Evolutionary conservation across 2,797 vertebrate genomes (phyloP).

Genomic region (Phrynocephalus forsythii): DNA sequence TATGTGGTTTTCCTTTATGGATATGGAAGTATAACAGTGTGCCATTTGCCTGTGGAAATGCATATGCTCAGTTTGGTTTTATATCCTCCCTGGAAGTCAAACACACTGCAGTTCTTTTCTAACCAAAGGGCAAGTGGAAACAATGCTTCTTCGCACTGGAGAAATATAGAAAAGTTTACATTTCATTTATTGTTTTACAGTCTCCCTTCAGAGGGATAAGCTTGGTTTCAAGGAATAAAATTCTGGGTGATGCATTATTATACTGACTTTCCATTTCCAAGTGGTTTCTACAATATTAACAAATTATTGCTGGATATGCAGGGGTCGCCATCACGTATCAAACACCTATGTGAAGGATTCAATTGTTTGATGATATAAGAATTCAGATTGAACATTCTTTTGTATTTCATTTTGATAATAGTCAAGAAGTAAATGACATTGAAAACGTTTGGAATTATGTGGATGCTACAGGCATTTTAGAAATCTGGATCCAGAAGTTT

Average conservation of each 20-base stretch:
- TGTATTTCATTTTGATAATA: background rate
- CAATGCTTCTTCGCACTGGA: background rate
- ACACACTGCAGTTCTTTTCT: background rate
- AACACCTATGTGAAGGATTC: background rate
- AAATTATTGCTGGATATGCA: background rate
- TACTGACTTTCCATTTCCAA: slow-evolving; percentile 6
- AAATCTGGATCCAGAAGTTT: slow-evolving; percentile 9
- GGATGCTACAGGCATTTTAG: background rate
- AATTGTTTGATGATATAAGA: background rate
- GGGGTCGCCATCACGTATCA: background rate
- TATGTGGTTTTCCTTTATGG: slow-evolving; percentile 19
- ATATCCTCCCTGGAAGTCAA: background rate
- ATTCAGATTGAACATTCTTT: background rate
- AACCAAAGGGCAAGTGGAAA: background rate
- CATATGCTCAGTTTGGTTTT: background rate
- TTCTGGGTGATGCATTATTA: background rate
- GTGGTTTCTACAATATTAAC: slow-evolving; percentile 20
- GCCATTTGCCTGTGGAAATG: background rate
- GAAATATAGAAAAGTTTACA: background rate
- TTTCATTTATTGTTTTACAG: background rate
- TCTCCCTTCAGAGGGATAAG: background rate
- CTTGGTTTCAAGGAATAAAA: background rate
- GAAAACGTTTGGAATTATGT: background rate
- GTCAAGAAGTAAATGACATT: background rate
- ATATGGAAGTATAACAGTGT: slow-evolving; percentile 4